These are phyloP conservation scores for Xyrauchen texanus DNA, from an alignment of 2,113 vertebrate species.

Conservation along the genomic window DNA sequence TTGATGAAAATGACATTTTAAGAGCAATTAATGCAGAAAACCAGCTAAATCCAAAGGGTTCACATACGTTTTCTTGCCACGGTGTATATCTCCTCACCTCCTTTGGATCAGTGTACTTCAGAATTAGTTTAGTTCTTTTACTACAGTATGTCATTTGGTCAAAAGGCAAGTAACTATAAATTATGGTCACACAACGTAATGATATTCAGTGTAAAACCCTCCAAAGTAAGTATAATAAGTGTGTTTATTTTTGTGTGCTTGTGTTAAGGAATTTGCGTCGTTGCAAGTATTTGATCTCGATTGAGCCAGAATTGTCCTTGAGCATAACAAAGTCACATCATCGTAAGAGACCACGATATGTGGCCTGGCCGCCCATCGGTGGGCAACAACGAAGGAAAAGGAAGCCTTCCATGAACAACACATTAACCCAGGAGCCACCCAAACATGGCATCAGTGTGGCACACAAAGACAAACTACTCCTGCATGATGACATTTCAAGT, in stretches of 20 bases:
- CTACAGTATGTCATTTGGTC: no score
- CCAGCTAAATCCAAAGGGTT: no score
- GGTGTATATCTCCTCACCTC: no score
- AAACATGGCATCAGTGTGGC: neutral
- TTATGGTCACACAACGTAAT: no score
- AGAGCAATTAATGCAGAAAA: no score
- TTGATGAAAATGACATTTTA: no score
- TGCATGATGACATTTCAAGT: neutral
- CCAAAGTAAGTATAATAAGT: no score
- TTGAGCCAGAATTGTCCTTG: neutral
- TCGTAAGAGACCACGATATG: neutral
- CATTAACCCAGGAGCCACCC: neutral
- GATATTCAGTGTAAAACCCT: no score
- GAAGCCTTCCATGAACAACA: neutral
- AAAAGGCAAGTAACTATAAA: no score
- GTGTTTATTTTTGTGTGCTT: neutral
- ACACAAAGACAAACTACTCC: neutral
- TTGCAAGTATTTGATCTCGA: conserved; percentile 15
- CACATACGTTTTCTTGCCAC: no score
- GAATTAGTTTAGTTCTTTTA: no score
- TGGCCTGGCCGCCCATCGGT: neutral
- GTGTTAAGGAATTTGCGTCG: conserved; percentile 39
- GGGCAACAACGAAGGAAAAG: neutral
- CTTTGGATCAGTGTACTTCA: no score
- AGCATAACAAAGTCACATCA: neutral